These are phyloP conservation scores for Phalacrocorax carbo DNA, from an alignment of 2,113 vertebrate species.

Conservation along the genomic window DNA sequence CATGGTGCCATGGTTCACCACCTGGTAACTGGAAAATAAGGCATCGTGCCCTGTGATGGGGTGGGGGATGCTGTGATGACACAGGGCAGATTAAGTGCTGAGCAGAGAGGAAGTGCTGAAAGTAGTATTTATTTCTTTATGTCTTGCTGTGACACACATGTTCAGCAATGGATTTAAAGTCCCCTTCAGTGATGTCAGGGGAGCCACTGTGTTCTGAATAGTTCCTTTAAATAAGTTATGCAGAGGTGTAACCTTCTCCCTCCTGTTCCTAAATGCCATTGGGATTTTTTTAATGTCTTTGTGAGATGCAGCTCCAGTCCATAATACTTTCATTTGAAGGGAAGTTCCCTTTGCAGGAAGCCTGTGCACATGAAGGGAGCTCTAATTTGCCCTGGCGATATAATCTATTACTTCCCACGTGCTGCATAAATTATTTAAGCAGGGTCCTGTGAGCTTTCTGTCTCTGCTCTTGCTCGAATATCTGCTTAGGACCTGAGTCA, in stretches of 20 bases:
- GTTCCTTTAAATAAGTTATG: background rate
- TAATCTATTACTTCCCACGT: background rate
- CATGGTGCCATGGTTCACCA: accelerated
- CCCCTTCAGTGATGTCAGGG: background rate
- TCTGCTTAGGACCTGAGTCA: background rate
- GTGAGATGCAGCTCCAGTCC: background rate
- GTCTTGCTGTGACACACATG: background rate
- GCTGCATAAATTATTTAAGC: background rate
- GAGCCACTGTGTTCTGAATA: background rate
- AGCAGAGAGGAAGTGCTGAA: background rate
- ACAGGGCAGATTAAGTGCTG: background rate
- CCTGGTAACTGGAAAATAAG: background rate
- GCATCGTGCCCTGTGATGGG: accelerated
- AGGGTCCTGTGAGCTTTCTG: background rate
- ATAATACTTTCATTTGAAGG: background rate
- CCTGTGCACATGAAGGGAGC: background rate
- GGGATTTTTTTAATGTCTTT: background rate
- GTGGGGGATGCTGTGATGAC: background rate
- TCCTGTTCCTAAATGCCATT: accelerated
- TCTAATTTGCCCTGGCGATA: background rate
- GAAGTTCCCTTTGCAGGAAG: background rate
- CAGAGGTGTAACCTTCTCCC: background rate
- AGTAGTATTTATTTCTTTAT: background rate
- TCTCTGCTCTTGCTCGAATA: background rate
- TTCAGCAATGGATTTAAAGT: background rate